These are phyloP conservation scores for Artibeus lituratus DNA, from an alignment of 2,797 vertebrate genomes.

Conservation along the genomic window DNA sequence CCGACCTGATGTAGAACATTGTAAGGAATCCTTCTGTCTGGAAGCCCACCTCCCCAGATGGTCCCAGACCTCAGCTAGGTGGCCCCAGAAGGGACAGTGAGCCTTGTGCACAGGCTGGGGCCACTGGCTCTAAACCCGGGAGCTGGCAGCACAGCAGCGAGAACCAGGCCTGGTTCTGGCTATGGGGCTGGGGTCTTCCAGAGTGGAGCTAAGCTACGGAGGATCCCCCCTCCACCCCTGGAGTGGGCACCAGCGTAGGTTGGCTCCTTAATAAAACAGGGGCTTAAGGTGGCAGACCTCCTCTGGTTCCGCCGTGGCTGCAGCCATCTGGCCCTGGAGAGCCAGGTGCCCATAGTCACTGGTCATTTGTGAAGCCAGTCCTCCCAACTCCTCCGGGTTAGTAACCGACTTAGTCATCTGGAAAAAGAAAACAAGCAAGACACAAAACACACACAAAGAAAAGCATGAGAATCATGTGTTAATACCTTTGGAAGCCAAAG, in stretches of 20 bases:
- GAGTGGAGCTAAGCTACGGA: not conserved
- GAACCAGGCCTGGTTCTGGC: not conserved
- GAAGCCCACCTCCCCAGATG: not conserved
- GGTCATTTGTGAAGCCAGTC: conserved; percentile 97
- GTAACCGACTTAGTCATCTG: conserved; percentile 99
- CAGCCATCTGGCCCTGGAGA: conserved; percentile 95
- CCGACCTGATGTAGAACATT: not conserved
- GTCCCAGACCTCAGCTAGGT: not conserved
- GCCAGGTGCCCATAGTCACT: conserved; percentile 97
- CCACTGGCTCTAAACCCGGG: not conserved
- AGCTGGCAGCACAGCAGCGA: not conserved
- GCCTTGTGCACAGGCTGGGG: not conserved
- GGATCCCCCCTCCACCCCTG: not conserved
- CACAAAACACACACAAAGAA: conserved; percentile 74
- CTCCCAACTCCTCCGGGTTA: conserved; percentile 96
- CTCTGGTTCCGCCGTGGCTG: conserved; percentile 95
- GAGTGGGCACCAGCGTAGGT: not conserved
- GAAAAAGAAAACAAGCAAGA: conserved; percentile 82
- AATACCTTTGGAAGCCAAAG: conserved; percentile 73
- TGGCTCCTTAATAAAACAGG: conserved; percentile 67
- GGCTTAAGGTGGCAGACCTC: conserved; percentile 88
- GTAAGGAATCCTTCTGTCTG: not conserved
- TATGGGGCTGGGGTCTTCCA: not conserved
- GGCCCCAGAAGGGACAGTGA: not conserved
- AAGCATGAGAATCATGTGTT: conserved; percentile 78